Evolutionary conservation across 2,797 vertebrate genomes (phyloP).

Genomic region (Hoplostethus mediterraneus): DNA sequence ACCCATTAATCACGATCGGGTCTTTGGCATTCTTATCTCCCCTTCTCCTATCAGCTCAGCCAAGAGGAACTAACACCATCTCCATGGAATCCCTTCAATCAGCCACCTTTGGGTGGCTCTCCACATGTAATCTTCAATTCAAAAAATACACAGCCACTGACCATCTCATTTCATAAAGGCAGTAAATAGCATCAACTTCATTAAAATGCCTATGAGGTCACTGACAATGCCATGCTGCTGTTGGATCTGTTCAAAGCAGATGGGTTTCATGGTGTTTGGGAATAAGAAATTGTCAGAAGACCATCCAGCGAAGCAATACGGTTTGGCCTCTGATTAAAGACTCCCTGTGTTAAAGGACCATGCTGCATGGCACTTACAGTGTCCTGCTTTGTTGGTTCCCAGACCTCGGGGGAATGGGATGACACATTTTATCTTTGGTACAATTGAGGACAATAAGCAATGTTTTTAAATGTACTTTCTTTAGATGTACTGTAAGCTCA

Average conservation of each 20-base stretch:
- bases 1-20: slow-evolving; percentile 73
- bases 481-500: background rate
- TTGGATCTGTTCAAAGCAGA: slow-evolving; percentile 44
- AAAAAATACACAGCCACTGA: slow-evolving; percentile 30
- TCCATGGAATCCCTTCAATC: slow-evolving; percentile 65
- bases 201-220: slow-evolving; percentile 30
- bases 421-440: slow-evolving; percentile 1
- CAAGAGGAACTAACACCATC: slow-evolving; percentile 69
- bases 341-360: slow-evolving; percentile 28
- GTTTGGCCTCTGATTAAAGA: slow-evolving; percentile 49
- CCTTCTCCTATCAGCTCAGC: slow-evolving; percentile 58
- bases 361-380: slow-evolving; percentile 28
- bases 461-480: background rate
- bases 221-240: slow-evolving; percentile 40
- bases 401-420: slow-evolving; percentile 19
- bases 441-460: background rate
- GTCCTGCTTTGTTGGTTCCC: slow-evolving; percentile 18
- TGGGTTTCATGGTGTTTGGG: slow-evolving; percentile 53
- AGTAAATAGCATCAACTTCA: slow-evolving; percentile 32
- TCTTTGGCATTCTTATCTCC: slow-evolving; percentile 61
- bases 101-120: slow-evolving; percentile 49
- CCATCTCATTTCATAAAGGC: slow-evolving; percentile 39
- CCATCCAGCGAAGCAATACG: slow-evolving; percentile 42
- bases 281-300: slow-evolving; percentile 53
- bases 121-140: slow-evolving; percentile 52